Percentiles rank a stretch among this genome's conserved stretches.
These are phyloP conservation scores for Doris montereyensis DNA, from an alignment of 2,888 invertebrate genomes.

Conservation along the genomic window DNA sequence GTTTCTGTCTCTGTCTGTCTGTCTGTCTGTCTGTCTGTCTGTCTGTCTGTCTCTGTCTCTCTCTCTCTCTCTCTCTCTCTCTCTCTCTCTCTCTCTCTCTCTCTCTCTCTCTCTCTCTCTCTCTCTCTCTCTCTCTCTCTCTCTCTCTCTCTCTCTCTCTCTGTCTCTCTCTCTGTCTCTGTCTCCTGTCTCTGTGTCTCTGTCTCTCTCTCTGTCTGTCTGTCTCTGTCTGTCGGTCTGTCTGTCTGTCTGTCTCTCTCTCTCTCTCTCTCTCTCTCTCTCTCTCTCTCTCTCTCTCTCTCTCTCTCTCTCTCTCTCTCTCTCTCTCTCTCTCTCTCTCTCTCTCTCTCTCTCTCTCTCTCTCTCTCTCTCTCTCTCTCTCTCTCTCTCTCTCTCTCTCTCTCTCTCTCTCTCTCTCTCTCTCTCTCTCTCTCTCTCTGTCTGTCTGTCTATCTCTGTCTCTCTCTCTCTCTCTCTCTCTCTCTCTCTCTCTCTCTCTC, in stretches of 20 bases:
- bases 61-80: not conserved
- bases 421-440: not conserved
- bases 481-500: not conserved
- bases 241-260: not conserved
- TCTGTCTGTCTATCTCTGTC: not conserved
- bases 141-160: no score
- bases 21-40: constrained; percentile 10
- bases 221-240: no score
- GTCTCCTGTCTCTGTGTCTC: no score
- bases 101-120: no score
- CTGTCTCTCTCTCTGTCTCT: no score
- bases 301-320: not conserved
- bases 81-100: no score
- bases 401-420: not conserved
- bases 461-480: not conserved
- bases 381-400: not conserved
- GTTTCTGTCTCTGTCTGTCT: no score
- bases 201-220: no score
- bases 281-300: not conserved
- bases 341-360: not conserved
- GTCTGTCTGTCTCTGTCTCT: not conserved
- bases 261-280: not conserved
- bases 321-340: not conserved
- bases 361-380: not conserved
- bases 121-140: no score